A percentile compares a stretch with the other conserved stretches of the same genome.
Conservation (phyloP, 2,888 invertebrate genomes). For the Clistopyga incitator region DNA sequence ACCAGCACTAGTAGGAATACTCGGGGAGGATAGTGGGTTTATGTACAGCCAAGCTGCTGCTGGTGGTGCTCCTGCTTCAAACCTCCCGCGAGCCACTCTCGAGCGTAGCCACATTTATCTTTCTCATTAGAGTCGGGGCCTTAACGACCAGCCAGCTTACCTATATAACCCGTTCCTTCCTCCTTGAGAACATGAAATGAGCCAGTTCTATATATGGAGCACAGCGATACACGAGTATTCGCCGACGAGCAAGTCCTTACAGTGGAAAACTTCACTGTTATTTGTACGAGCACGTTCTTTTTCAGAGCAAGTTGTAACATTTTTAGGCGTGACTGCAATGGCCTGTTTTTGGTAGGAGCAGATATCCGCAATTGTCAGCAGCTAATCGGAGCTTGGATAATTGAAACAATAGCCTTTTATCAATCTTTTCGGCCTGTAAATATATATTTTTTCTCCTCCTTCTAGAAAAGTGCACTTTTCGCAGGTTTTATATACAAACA, state of each 20-base stretch:
- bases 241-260: background rate
- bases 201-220: background rate
- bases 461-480: background rate
- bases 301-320: background rate
- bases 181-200: conserved; percentile 31
- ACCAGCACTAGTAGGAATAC: background rate
- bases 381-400: background rate
- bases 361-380: background rate
- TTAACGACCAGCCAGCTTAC: conserved; percentile 32
- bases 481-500: background rate
- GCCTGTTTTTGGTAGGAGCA: too few species aligned
- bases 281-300: background rate
- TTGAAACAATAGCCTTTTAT: background rate
- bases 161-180: background rate
- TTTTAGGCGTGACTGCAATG: background rate
- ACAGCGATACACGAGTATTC: background rate
- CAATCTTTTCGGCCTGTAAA: background rate
- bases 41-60: background rate
- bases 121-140: conserved; percentile 39
- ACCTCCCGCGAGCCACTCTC: conserved; percentile 35
- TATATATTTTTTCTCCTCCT: too few species aligned
- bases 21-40: background rate
- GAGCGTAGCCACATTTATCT: conserved; percentile 46
- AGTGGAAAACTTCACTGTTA: background rate
- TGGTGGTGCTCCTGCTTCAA: conserved; percentile 18